These are phyloP conservation scores for Drosophila bunnanda DNA, from an alignment of 2,888 invertebrate species.

Conservation along the genomic window DNA sequence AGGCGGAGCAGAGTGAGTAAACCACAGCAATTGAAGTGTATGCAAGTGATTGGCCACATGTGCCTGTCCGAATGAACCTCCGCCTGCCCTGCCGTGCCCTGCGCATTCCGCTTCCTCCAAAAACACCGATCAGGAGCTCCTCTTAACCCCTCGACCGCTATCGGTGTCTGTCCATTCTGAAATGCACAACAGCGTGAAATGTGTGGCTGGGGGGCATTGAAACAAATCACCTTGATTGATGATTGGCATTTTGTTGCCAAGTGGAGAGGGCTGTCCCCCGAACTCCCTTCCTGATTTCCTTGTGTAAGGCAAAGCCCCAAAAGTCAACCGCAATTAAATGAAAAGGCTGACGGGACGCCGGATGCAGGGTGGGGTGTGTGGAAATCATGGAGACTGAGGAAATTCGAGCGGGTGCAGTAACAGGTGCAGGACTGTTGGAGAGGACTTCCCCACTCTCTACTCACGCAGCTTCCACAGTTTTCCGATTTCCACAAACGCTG, in stretches of 20 bases:
- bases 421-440: constrained; percentile 17
- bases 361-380: constrained; percentile 19
- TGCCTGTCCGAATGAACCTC: constrained; percentile 64
- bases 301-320: constrained; percentile 65
- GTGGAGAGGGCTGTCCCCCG: constrained; percentile 19
- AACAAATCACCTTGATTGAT: constrained; percentile 84
- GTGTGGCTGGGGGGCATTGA: constrained; percentile 74
- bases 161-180: constrained; percentile 45
- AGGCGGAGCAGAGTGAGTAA: constrained; percentile 17
- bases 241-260: constrained; percentile 80
- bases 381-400: constrained; percentile 33
- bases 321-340: constrained; percentile 79
- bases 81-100: constrained; percentile 32
- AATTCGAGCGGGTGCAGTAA: constrained; percentile 52
- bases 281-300: constrained; percentile 20
- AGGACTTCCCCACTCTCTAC: background rate
- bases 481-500: constrained; percentile 22
- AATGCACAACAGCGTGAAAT: constrained; percentile 73
- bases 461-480: background rate
- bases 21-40: constrained; percentile 64
- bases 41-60: constrained; percentile 77
- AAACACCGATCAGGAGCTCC: background rate
- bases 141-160: constrained; percentile 41
- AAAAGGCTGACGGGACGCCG: constrained; percentile 54
- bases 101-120: constrained; percentile 6